Evolutionary conservation across 2,888 invertebrate genomes (phyloP).

Genomic region (Diadegma fenestrale): DNA sequence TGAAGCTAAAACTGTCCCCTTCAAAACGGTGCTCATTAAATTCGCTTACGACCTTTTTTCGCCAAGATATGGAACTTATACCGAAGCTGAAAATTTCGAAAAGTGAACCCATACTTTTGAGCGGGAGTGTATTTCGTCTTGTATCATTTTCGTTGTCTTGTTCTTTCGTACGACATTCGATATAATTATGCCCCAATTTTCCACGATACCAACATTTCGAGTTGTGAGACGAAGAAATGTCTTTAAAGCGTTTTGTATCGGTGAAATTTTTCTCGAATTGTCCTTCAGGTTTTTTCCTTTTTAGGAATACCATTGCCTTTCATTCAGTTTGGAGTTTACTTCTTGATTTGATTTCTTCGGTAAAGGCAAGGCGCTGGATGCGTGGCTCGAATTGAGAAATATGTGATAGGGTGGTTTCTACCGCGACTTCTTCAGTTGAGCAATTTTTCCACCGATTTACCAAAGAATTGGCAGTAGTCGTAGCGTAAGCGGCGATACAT

Average conservation of each 20-base stretch:
- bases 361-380: background rate
- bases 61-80: too few relatives aligned
- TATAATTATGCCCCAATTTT: slow-evolving; percentile 5
- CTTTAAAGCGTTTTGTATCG: slow-evolving; percentile 7
- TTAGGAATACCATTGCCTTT: slow-evolving; percentile 2
- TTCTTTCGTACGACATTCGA: background rate
- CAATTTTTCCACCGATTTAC: slow-evolving; percentile 4
- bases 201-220: background rate
- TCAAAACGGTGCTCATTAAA: too few relatives aligned
- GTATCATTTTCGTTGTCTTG: background rate
- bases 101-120: too few relatives aligned
- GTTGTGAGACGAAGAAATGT: background rate
- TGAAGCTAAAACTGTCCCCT: too few relatives aligned
- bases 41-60: too few relatives aligned
- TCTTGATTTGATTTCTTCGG: background rate
- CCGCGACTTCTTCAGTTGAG: background rate
- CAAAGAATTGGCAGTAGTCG: background rate
- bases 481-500: slow-evolving; percentile 10
- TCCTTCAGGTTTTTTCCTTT: slow-evolving; percentile 6
- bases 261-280: background rate
- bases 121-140: background rate
- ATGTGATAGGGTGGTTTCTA: background rate
- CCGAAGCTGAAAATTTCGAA: too few relatives aligned
- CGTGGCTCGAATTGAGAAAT: slow-evolving; percentile 13
- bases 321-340: slow-evolving; percentile 10